phyloP scores from a whole-genome alignment of 2,797 vertebrate genomes.

The Nannoperca australis region DNA sequence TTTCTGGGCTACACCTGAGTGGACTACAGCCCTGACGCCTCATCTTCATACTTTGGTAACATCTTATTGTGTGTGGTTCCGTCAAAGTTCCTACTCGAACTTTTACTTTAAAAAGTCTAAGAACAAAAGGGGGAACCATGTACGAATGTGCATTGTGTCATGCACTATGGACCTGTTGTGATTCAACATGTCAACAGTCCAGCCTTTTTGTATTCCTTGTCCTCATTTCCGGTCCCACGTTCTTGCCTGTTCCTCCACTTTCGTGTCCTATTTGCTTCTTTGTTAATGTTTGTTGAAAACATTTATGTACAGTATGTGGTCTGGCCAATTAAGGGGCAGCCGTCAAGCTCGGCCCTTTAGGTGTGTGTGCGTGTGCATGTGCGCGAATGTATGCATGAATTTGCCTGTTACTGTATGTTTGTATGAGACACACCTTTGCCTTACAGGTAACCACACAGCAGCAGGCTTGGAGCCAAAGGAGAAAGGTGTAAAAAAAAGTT shows the following conservation, averaged over 20 bases:
- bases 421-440: constrained; percentile 82
- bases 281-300: constrained; percentile 54
- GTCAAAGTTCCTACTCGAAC: constrained; percentile 43
- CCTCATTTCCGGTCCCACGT: constrained; percentile 42
- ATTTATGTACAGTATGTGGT: constrained; percentile 69
- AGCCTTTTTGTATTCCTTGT: constrained; percentile 49
- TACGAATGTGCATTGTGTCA: constrained; percentile 34
- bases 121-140: constrained; percentile 49
- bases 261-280: constrained; percentile 45
- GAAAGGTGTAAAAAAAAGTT: constrained; percentile 44
- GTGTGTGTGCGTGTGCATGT: constrained; percentile 73
- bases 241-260: constrained; percentile 61
- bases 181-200: constrained; percentile 31
- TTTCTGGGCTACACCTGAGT: constrained; percentile 64
- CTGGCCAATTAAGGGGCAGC: constrained; percentile 78
- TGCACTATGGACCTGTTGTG: constrained; percentile 44
- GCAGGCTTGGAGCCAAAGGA: constrained; percentile 82
- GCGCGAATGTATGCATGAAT: constrained; percentile 69
- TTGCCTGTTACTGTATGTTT: constrained; percentile 75
- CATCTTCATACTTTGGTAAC: constrained; percentile 48
- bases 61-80: constrained; percentile 27
- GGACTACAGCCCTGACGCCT: constrained; percentile 45
- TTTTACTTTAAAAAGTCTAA: constrained; percentile 59
- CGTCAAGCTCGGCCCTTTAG: constrained; percentile 74
- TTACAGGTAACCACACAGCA: constrained; percentile 82